Evolutionary conservation across 2,888 invertebrate species (phyloP), one percentile per base, ranked within the genome.

Genomic region (Sinohyriopsis cumingii): DNA sequence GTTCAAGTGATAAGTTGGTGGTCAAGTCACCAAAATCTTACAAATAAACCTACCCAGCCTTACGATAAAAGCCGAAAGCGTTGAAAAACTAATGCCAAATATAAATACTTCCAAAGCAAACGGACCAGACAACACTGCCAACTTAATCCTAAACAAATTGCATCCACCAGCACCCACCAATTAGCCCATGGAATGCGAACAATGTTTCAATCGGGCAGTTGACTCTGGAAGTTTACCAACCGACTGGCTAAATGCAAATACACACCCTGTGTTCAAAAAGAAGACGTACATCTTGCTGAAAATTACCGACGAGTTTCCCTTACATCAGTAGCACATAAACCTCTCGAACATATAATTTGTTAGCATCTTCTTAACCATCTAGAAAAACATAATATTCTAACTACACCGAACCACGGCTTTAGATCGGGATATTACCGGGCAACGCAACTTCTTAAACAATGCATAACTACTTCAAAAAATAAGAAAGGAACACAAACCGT

Each of bases 51-150:
- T 69, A 5, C 25, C 59, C 2, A 24, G 53, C 6, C 53, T 62
- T 33, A 56, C 24, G 5, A 63, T 67, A 19, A 67, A 59, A 28
- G 22, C 55, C 15, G 53, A 59, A 22, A 64, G 71, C 9, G 56
- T 67, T n/a, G 56, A 64, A 45, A 71, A 71, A 56, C 54, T 67
- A 12, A 15, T 67, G 3, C 19, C 15, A 1, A 56, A 60, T 24
- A 70, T 78, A 20, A 74, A 78, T 61, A 61, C 59, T 20, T 28
- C 24, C 63, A 78, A 73, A 73, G 67, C 72, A 15, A 18, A 28
- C 1, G 78, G 73, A 60, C 70, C 73, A n/a, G 73, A 72, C 70
- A 59, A 57, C 45, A 69, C 74, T 45, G 53, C 67, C 0, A 63
- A 75, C 22, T 45, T 63, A 9, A 55, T 71, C 28, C 64, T 77